Evolutionary conservation across 2,797 vertebrate species (phyloP), one percentile per base, ranked within the genome.

Genomic region (Pangasius larnaudii): DNA sequence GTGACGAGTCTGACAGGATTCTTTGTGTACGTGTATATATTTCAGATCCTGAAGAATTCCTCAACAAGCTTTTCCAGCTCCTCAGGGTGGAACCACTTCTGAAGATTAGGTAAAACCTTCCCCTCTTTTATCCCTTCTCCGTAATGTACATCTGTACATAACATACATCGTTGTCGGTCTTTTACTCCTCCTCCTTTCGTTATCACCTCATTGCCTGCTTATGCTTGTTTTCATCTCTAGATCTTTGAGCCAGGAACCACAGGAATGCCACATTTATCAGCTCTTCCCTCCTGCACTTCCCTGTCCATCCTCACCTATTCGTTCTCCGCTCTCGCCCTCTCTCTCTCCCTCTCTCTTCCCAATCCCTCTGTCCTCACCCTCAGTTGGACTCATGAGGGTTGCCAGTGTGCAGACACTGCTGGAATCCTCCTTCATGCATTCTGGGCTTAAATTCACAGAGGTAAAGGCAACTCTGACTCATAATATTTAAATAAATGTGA

Each of bases 61-160:
- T 97, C 88, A 97, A 96, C 94, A 96, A 94, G 93, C 95, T 97
- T 86, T 97, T 97, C 94, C 96, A 96, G 94, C 95, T 97, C 56
- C 95, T 97, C 85, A 90, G 88, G 87, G 95, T 96, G 0, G 96
- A 97, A 67, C 96, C 96, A 0, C 95, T 97, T 82, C 95, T 97
- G 78, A 96, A 95, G 88, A 97, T 97, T 90, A 96, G 96, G 97
- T 96, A 65, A 78, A 88, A 46, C 27, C 39, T 7, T 51, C 39
- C 24, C 4, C 36, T 36, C 30, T 58, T 72, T 51, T 59, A 13
- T 33, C n/a, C 10, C 22, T 27, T 51, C 3, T 67, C 7, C 27
- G 1, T 63, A 11, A 24, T 84, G 5, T 84, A 11, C 27, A 39
- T 75, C 53, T 87, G 8, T 59, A 8, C 13, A 5, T 46, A 7